Conservation (phyloP, 1,140 invertebrate genomes). For the Mamestra configurata region DNA sequence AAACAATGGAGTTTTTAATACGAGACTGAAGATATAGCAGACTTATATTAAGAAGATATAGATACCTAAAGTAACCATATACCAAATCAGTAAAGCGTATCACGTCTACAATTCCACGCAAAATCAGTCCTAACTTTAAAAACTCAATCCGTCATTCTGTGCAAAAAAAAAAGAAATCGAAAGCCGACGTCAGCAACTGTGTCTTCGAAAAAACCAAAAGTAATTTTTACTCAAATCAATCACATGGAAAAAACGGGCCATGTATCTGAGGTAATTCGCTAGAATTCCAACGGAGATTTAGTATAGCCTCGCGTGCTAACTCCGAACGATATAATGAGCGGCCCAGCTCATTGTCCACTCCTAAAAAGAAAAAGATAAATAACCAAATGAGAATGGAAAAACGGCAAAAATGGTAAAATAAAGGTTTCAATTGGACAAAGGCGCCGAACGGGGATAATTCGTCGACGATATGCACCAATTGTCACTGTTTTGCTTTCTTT, state of each 20-base stretch:
- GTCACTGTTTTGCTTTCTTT: slow-evolving; percentile 84
- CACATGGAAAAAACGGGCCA: slow-evolving; percentile 80
- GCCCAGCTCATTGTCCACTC: slow-evolving; percentile 78
- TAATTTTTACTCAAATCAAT: slow-evolving; percentile 86
- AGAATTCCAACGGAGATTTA: slow-evolving; percentile 87
- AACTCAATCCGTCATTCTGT: slow-evolving; percentile 54
- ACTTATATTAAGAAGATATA: too few relatives aligned
- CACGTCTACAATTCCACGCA: slow-evolving; percentile 9
- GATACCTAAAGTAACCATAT: not conserved
- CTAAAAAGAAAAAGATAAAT: slow-evolving; percentile 86
- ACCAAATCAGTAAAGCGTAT: not conserved
- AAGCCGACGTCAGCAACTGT: slow-evolving; percentile 65
- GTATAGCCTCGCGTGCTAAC: slow-evolving; percentile 80
- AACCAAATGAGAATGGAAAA: slow-evolving; percentile 87
- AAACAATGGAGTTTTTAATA: too few relatives aligned
- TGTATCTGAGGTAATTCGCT: slow-evolving; percentile 82
- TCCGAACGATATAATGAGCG: slow-evolving; percentile 81
- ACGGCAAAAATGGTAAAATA: slow-evolving; percentile 85
- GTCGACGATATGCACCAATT: slow-evolving; percentile 86
- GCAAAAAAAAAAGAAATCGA: slow-evolving; percentile 49
- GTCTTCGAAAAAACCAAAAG: slow-evolving; percentile 73
- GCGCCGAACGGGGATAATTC: slow-evolving; percentile 86
- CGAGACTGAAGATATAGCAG: too few relatives aligned
- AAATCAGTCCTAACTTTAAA: slow-evolving; percentile 26
- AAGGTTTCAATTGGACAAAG: slow-evolving; percentile 86